Evolutionary conservation across 2,888 invertebrate genomes (phyloP), one percentile per base, ranked within the genome.

Genomic region (Agelastica alni): DNA sequence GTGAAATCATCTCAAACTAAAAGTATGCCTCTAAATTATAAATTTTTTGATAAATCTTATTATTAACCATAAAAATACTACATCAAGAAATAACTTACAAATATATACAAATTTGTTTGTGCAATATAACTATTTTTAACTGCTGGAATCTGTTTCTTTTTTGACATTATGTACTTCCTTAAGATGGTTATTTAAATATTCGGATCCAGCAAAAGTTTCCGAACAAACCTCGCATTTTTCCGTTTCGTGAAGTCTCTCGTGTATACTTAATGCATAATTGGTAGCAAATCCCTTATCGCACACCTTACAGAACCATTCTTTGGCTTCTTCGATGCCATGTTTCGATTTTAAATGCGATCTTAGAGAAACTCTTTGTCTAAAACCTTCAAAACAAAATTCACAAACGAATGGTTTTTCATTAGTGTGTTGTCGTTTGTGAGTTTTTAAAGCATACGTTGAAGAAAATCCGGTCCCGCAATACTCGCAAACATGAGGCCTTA

Each of bases 341-440:
- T 67, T 67, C n/a, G 68, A 70, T 55, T 68, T 72, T 16, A 71
- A 44, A 56, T 72, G 70, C 2, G 68, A 68, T 17, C 64, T 63
- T 12, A 72, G 43, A 0, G 70, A 71, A 4, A 71, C 69, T 31
- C 65, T 59, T 44, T 72, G 70, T 22, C 70, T 56, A 36, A 69
- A 68, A 10, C 67, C 66, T 48, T 67, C 67, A 10, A 57, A 53
- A 30, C 69, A 68, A 32, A 62, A 53, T 12, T 66, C 59, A 43
- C 68, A 67, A 17, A 59, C 62, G 45, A 60, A 69, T 5, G 68
- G 69, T 46, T 64, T 66, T 43, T 69, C 69, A 34, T 68, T 66
- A 9, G 69, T 69, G 37, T 69, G 69, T 46, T 69, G 66, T 9
- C 69, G 31, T 10, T 65, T 62, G 43, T 69, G 69, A 1, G 69